Evolutionary conservation across 1,140 invertebrate species (phyloP), one percentile per base, ranked within the genome.

Genomic region (Drosophila ironensis): DNA sequence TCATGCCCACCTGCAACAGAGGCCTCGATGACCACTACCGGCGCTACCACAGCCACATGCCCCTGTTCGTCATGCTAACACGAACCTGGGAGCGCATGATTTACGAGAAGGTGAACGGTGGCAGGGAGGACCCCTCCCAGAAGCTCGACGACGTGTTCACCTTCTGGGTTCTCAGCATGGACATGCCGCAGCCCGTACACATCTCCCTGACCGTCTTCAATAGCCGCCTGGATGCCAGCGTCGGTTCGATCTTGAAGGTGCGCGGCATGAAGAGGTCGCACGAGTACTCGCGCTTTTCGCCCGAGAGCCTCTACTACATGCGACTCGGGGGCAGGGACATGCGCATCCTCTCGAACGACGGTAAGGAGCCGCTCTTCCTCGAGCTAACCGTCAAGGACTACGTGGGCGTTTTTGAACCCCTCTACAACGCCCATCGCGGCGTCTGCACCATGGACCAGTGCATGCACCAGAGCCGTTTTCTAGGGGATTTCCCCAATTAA

Each of bases 301-400:
- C 0, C 0, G 7, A 4, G 0, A 60, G 52, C 20, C n/a, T 9
- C 0, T 46, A 72, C 7, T 76, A 45, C 24, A 38, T 82, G 77
- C 52, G 72, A 0, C 37, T 81, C 0, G 27, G 20, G 6, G 48
- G 24, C 1, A 28, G 37, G 16, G 77, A 81, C 6, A 7, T 81
- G 24, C 24, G 27, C 0, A 1, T 72, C 4, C 47, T 81, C 0
- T 69, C 52, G 6, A 72, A 81, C 17, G 12, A 54, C 16, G 33
- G 44, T 4, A 40, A 16, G 0, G 77, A 81, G 9, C 41, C 56
- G 1, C 17, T 81, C 2, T 82, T 76, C 7, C 0, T 81, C 30
- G 77, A 81, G 40, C 1, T 81, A 0, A 30, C 61, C 1, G 37
- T 82, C 0, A 64, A 51, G 7, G 60, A 81, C 4, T 72, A 41